phyloP scores from a whole-genome alignment of 2,797 vertebrate species.

The Fistularia tabacaria region DNA sequence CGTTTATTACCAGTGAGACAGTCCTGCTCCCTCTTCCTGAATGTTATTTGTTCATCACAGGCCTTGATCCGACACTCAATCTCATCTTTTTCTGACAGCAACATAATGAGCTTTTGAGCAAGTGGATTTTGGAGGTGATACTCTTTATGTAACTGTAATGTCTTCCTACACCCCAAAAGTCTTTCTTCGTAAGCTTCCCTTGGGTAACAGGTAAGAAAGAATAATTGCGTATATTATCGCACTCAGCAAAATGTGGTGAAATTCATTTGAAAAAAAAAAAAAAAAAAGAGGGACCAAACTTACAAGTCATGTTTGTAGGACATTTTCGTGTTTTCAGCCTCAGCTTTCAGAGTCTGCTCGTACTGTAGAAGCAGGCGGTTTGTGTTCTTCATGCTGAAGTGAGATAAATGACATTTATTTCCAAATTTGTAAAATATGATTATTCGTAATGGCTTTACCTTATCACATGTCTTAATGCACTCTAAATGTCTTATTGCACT shows the following conservation, averaged over 20 bases:
- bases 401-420: conserved; percentile 7
- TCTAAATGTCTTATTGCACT: no score
- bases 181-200: conserved; percentile 70
- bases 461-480: no score
- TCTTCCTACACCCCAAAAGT: conserved; percentile 60
- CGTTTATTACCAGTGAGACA: conserved; percentile 53
- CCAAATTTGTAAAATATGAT: no score
- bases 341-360: conserved; percentile 65
- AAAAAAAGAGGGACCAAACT: conserved; percentile 18
- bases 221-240: not conserved
- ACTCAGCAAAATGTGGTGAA: not conserved
- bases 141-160: conserved; percentile 64
- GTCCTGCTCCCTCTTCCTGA: conserved; percentile 63
- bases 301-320: conserved; percentile 67
- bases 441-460: no score
- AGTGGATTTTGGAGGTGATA: conserved; percentile 60
- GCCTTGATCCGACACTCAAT: conserved; percentile 61
- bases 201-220: conserved; percentile 19
- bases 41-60: conserved; percentile 61
- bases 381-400: conserved; percentile 59
- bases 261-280: conserved; percentile 2
- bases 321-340: conserved; percentile 61
- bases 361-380: conserved; percentile 65
- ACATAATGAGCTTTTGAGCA: conserved; percentile 64
- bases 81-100: conserved; percentile 65